Conservation (phyloP, 2,888 invertebrate genomes). For the Melangyna quadrimaculata region DNA sequence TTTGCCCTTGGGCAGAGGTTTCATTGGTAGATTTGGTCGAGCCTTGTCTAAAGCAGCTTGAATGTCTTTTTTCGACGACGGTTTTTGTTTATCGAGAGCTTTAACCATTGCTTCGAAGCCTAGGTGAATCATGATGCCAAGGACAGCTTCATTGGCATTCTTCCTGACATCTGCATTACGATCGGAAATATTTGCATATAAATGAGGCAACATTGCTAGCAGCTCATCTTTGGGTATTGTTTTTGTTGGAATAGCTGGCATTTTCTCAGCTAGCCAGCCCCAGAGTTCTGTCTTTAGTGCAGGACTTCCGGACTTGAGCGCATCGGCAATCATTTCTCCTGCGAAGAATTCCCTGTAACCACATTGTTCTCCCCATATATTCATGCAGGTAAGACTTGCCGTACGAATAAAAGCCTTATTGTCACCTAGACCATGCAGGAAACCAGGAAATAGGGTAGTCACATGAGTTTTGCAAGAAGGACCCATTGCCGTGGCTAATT, state of each 20-base stretch:
- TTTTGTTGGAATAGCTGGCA: conserved; percentile 87
- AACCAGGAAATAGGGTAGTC: conserved; percentile 90
- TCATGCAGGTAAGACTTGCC: conserved; percentile 91
- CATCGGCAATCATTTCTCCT: conserved; percentile 93
- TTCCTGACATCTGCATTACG: conserved; percentile 95
- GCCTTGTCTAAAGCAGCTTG: conserved; percentile 92
- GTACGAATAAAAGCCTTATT: conserved; percentile 90
- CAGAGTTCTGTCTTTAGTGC: conserved; percentile 90
- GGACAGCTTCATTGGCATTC: conserved; percentile 92
- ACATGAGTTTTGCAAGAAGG: conserved; percentile 89
- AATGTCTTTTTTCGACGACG: conserved; percentile 89
- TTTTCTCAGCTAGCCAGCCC: conserved; percentile 91
- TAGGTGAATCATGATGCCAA: conserved; percentile 96
- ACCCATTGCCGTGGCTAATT: conserved; percentile 91
- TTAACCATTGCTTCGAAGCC: conserved; percentile 84
- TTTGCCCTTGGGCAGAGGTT: conserved; percentile 86
- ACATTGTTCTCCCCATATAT: conserved; percentile 91
- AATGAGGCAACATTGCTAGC: conserved; percentile 86
- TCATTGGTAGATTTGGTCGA: conserved; percentile 90
- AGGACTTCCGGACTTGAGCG: conserved; percentile 92
- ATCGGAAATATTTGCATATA: conserved; percentile 94
- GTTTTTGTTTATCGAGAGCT: conserved; percentile 82
- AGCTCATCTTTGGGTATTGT: conserved; percentile 92
- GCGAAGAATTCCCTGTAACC: conserved; percentile 92
- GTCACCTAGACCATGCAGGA: conserved; percentile 90